Evolutionary conservation across 2,797 vertebrate species (phyloP).

Genomic region (Sebastes vulpes): DNA sequence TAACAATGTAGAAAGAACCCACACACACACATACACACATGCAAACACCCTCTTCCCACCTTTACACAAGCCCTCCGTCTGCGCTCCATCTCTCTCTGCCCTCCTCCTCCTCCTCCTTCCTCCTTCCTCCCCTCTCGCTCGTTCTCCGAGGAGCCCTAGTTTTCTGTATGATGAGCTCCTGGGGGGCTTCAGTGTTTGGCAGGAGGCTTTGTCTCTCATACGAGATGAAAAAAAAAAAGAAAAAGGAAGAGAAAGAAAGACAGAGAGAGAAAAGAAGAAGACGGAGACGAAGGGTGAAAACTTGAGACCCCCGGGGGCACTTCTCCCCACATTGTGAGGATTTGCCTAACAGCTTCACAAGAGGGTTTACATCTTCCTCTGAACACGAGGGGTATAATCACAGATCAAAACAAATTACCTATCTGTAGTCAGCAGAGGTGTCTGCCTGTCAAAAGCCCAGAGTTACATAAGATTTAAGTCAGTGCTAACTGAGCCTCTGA

Average conservation of each 20-base stretch:
- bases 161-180: constrained; percentile 87
- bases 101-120: constrained; percentile 16
- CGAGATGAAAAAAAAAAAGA: constrained; percentile 69
- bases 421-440: constrained; percentile 87
- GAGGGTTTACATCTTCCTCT: constrained; percentile 88
- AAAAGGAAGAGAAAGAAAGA: constrained; percentile 46
- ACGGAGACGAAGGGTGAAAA: constrained; percentile 77
- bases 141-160: constrained; percentile 73
- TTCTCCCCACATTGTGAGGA: constrained; percentile 85
- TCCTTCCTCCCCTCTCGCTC: constrained; percentile 10
- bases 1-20: constrained; percentile 59
- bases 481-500: constrained; percentile 81
- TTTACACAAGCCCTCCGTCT: constrained; percentile 67
- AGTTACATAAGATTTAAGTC: constrained; percentile 87
- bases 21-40: constrained; percentile 26
- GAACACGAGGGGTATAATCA: constrained; percentile 86
- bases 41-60: constrained; percentile 52
- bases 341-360: constrained; percentile 88
- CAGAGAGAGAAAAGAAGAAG: constrained; percentile 66
- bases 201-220: constrained; percentile 87
- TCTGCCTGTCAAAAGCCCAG: constrained; percentile 83
- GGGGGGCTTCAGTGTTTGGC: constrained; percentile 84
- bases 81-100: constrained; percentile 36
- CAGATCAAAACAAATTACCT: constrained; percentile 90
- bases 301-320: constrained; percentile 83